Conservation (phyloP, 2,113 vertebrate genomes). For the Sminthopsis crassicaudata region DNA sequence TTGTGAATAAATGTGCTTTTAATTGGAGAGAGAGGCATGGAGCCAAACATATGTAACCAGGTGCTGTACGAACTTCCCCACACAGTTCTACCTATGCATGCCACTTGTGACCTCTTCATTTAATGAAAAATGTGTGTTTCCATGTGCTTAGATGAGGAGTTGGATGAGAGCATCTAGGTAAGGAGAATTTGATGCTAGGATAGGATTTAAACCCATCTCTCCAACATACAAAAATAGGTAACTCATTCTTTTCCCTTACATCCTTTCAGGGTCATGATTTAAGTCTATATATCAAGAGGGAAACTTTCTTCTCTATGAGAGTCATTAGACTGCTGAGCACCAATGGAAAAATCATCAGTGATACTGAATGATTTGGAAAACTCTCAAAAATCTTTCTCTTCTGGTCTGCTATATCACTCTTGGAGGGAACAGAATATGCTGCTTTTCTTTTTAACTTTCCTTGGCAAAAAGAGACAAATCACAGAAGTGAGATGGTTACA, state of each 20-base stretch:
- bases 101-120: constrained; percentile 60
- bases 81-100: constrained; percentile 65
- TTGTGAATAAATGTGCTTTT: constrained; percentile 76
- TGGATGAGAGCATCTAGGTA: constrained; percentile 63
- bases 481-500: neutral
- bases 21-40: constrained; percentile 70
- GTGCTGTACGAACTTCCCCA: constrained; percentile 72
- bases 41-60: constrained; percentile 79
- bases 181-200: constrained; percentile 68
- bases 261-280: neutral
- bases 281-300: constrained; percentile 14
- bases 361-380: constrained; percentile 61
- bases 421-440: constrained; percentile 39
- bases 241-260: neutral
- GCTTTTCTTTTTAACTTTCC: constrained; percentile 47
- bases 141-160: neutral
- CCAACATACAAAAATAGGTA: constrained; percentile 42
- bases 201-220: constrained; percentile 54
- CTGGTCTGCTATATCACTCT: neutral
- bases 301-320: constrained; percentile 40
- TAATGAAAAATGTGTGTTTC: constrained; percentile 71
- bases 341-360: constrained; percentile 30
- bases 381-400: constrained; percentile 60
- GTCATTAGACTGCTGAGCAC: constrained; percentile 36
- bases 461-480: constrained; percentile 4